Evolutionary conservation across 2,797 vertebrate genomes (phyloP).

Genomic region (Emys orbicularis): DNA sequence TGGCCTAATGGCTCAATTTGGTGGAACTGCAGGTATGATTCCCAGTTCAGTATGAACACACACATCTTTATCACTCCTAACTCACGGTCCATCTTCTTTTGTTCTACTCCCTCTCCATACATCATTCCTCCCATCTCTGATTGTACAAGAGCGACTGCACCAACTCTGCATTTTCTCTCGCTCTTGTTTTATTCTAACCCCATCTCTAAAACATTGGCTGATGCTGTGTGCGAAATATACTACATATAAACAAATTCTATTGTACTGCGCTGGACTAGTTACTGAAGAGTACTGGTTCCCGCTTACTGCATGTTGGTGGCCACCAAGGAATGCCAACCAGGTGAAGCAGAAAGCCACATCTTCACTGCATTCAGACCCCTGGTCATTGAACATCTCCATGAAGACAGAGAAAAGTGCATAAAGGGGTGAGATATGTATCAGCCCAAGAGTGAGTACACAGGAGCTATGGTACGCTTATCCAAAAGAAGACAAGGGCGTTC

Average conservation of each 20-base stretch:
- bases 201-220: fast-evolving
- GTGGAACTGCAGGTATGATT: neutral
- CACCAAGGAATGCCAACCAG: fast-evolving
- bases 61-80: fast-evolving
- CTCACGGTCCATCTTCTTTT: fast-evolving
- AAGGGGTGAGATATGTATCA: constrained; percentile 23
- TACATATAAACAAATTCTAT: fast-evolving
- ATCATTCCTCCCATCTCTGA: neutral
- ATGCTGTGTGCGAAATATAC: fast-evolving
- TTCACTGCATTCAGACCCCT: fast-evolving
- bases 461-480: neutral
- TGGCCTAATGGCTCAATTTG: fast-evolving
- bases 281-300: fast-evolving
- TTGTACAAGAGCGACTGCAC: fast-evolving
- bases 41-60: fast-evolving
- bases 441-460: neutral
- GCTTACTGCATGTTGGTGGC: fast-evolving
- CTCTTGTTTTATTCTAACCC: neutral
- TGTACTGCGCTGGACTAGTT: fast-evolving
- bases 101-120: neutral
- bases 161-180: neutral
- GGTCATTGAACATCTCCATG: fast-evolving
- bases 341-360: neutral
- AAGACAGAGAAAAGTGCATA: constrained; percentile 63
- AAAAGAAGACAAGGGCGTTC: constrained; percentile 2